Base-by-base conservation (phyloP, 2,888 invertebrate species). In the Tineola bisselliella region DNA sequence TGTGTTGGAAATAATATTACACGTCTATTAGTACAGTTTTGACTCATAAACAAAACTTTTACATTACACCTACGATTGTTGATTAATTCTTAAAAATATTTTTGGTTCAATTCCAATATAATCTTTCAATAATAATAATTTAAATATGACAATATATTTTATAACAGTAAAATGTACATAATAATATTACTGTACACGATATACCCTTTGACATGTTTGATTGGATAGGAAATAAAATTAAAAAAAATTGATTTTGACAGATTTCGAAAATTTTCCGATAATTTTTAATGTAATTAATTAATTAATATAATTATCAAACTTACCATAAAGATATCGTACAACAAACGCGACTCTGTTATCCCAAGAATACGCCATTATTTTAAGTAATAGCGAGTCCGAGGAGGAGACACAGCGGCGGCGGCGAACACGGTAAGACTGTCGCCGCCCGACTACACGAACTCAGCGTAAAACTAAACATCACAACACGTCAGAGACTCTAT, bases 301-400 rank as follows among this genome's bases (percentile, higher is more conserved):
- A 25, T 4, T 25, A 25, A 25, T 4, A 25, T 25, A 25, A 25
- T 25, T 25, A 25, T 25, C 25, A 38, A 48, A 17, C 48, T 91
- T 83, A 94, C 94, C 94, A 75, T 94, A 94, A 70, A 94, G 90
- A 81, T 92, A 93, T 76, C 91, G 90, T 68, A 94, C 93, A 74
- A 94, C 91, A 79, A 94, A 94, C 73, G 90, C 91, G 66, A 94
- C 94, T 75, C 94, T 89, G 81, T 92, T 94, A 75, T 94, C 93
- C 94, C 94, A 94, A 73, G 91, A 90, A 83, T 93, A 93, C 62
- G 93, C 92, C 94, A 94, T 94, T 62, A 43, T 30, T 17, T 59
- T 15, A 52, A 5, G 54, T 11, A 10, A 25, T 25, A 11, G 43
- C 58, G 15, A 11, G 25, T 43, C 17, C n/a, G n/a, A 38, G 57